Evolutionary conservation across 2,797 vertebrate species (phyloP).

Genomic region (Myotis planiceps): DNA sequence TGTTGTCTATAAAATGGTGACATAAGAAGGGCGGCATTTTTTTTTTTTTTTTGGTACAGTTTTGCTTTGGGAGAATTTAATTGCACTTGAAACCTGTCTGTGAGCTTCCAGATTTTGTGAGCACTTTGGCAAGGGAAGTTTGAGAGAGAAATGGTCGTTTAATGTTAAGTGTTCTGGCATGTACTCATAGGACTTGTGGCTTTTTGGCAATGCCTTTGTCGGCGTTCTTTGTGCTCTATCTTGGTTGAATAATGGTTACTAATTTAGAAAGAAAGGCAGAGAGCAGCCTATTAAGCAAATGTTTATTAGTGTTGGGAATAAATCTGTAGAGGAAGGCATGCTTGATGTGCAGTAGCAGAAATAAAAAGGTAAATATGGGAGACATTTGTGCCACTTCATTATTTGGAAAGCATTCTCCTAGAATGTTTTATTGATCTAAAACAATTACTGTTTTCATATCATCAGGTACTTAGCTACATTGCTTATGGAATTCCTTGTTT

Average conservation of each 20-base stretch:
- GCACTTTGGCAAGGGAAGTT: slow-evolving; percentile 68
- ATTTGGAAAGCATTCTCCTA: background rate
- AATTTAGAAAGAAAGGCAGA: slow-evolving; percentile 51
- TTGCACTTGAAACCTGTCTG: slow-evolving; percentile 74
- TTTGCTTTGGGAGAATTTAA: slow-evolving; percentile 73
- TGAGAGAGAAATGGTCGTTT: slow-evolving; percentile 63
- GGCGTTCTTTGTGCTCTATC: slow-evolving; percentile 59
- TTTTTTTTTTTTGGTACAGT: slow-evolving; percentile 45
- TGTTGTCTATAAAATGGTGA: slow-evolving; percentile 83
- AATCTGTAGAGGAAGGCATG: slow-evolving; percentile 22
- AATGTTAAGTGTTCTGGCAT: slow-evolving; percentile 62
- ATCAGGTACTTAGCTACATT: background rate
- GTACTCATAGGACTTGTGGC: slow-evolving; percentile 68
- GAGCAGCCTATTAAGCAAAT: slow-evolving; percentile 10
- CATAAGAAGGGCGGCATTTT: slow-evolving; percentile 81
- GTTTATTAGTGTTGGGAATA: slow-evolving; percentile 21
- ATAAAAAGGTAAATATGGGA: slow-evolving; percentile 1
- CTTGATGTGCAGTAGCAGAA: background rate
- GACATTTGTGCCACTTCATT: slow-evolving; percentile 9
- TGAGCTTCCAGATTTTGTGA: slow-evolving; percentile 76
- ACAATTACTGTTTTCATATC: slow-evolving; percentile 27
- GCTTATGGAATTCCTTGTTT: slow-evolving; percentile 31
- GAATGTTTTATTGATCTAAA: background rate
- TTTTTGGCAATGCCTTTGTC: slow-evolving; percentile 62
- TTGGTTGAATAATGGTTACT: slow-evolving; percentile 49